A percentile compares a stretch with the other conserved stretches of the same genome.
Evolutionary conservation across 1,140 invertebrate species (phyloP).

Genomic region (Luehdorfia chinensis): DNA sequence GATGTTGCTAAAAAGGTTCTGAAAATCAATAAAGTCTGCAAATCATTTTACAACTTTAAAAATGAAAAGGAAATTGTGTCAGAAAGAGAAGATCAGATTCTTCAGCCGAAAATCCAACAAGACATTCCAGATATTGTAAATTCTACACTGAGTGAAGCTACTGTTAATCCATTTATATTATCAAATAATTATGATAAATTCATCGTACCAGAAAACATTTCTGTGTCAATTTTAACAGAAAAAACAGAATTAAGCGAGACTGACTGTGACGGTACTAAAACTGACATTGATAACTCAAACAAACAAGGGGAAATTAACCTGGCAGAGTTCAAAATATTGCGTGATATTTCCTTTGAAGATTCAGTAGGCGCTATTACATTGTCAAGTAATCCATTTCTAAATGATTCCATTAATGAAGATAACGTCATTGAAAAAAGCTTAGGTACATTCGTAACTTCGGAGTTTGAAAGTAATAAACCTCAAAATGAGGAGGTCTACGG

Average conservation of each 20-base stretch:
- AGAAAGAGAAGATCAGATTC: constrained; percentile 19
- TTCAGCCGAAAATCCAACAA: constrained; percentile 29
- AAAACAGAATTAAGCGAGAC: constrained; percentile 32
- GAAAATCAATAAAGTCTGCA: constrained; percentile 54
- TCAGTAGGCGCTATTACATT: constrained; percentile 35
- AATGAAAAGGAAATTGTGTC: constrained; percentile 27
- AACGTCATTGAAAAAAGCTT: constrained; percentile 45
- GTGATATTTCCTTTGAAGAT: constrained; percentile 28
- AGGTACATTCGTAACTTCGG: constrained; percentile 45
- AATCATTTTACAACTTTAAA: constrained; percentile 36
- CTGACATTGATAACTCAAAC: constrained; percentile 13
- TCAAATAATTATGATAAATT: constrained; percentile 43
- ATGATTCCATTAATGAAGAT: constrained; percentile 39
- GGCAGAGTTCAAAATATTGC: constrained; percentile 24
- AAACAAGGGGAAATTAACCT: constrained; percentile 11
- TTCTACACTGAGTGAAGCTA: constrained; percentile 56
- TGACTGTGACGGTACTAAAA: constrained; percentile 15
- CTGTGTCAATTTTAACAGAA: constrained; percentile 56
- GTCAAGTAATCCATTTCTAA: constrained; percentile 55
- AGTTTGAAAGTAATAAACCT: constrained; percentile 60
- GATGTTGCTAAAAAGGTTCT: constrained; percentile 44
- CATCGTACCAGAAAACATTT: constrained; percentile 60
- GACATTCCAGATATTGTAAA: constrained; percentile 69
- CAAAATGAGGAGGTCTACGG: constrained; percentile 54
- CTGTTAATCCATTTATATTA: constrained; percentile 32